Evolutionary conservation across 2,113 vertebrate genomes (phyloP).

Genomic region (Eidolon helvum): DNA sequence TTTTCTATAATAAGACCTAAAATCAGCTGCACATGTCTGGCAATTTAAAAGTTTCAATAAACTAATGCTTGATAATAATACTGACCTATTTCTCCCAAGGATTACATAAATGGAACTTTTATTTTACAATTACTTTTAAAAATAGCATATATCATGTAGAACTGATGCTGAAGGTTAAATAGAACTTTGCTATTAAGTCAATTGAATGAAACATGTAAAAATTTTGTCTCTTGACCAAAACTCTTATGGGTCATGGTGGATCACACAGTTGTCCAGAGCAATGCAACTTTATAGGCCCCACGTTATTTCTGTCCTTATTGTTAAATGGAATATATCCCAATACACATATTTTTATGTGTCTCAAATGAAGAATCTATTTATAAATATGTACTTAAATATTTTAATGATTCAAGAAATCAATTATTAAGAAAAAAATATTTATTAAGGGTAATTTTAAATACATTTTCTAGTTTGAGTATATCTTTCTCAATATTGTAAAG

Average conservation of each 20-base stretch:
- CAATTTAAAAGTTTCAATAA: neutral
- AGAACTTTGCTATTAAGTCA: neutral
- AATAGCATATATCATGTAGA: neutral
- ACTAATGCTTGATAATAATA: neutral
- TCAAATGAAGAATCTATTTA: neutral
- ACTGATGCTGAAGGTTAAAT: neutral
- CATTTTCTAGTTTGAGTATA: neutral
- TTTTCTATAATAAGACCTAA: slow-evolving; percentile 23
- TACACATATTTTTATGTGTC: neutral
- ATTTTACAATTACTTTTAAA: slow-evolving; percentile 2
- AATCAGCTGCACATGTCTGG: neutral
- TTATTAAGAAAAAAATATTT: neutral
- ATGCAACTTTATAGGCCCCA: neutral
- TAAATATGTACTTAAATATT: neutral
- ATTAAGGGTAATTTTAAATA: neutral
- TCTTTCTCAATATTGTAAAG: neutral
- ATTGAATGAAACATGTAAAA: neutral
- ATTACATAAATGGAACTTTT: neutral
- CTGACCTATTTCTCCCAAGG: neutral
- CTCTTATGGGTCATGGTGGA: neutral
- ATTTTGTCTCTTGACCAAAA: neutral
- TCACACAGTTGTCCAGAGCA: neutral
- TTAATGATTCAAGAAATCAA: slow-evolving; percentile 9
- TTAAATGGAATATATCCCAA: neutral
- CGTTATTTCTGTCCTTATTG: neutral